Evolutionary conservation across 2,797 vertebrate species (phyloP), one percentile per base, ranked within the genome.

Genomic region (Oreochromis grahami): DNA sequence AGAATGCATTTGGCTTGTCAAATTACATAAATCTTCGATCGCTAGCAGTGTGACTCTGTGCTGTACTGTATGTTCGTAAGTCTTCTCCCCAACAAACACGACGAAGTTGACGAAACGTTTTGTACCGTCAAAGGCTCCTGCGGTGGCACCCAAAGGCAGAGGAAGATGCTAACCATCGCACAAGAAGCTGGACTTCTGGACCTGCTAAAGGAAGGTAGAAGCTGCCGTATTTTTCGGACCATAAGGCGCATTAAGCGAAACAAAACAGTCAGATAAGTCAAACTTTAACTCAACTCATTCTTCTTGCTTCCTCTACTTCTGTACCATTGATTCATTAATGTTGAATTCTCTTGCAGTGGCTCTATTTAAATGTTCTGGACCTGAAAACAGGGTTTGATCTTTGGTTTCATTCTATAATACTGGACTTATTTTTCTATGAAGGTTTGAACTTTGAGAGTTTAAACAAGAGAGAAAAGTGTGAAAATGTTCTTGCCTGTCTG

Each of bases 91-190:
- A 52, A 12, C 51, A 52, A 4, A 52, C 51, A 52, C n/a, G 24
- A 52, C 2, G 7, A 52, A 12, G 1, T 5, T 0, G 19, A 51
- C 19, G n/a, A 21, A 52, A 52, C 10, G 0, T 52, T 52, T 52
- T 2, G 51, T 11, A 52, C 51, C 0, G 6, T 52, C 10, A 52
- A 24, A 52, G 0, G n/a, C 6, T 4, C 6, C 52, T 26, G 7
- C 52, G 0, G 0, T 0, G 5, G 24, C 12, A 14, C 7, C 52
- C 1, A 26, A 5, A 5, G 21, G 21, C 7, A 1, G 52, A 14
- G 21, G 21, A 55, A 26, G 12, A 0, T 55, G 21, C 4, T 26
- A 26, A 55, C 52, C 52, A 55, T 55, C 12, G 0, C 52, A 55
- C 52, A 55, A 55, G 26, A 26, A 55, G 52, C 8, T 26, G 4